phyloP scores from a whole-genome alignment of 2,888 invertebrate species.

The Sarcophaga carnaria region DNA sequence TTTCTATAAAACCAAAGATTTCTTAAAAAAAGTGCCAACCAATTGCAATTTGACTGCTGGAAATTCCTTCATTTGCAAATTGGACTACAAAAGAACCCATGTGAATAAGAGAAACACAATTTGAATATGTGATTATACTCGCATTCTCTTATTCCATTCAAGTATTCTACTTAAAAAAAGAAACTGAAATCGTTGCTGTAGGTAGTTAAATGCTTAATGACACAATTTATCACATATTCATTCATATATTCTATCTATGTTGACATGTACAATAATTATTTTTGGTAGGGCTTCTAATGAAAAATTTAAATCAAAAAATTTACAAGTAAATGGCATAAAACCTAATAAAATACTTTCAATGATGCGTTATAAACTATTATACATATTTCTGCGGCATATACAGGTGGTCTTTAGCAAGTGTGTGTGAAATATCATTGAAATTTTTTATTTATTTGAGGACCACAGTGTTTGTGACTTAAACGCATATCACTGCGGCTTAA shows the following conservation, averaged over 20 bases:
- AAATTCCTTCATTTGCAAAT: constrained; percentile 60
- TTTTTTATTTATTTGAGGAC: too few relatives aligned
- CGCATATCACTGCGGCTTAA: too few relatives aligned
- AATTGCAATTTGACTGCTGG: constrained; percentile 64
- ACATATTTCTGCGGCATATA: too few relatives aligned
- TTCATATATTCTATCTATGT: background rate
- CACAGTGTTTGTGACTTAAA: too few relatives aligned
- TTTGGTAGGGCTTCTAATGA: too few relatives aligned
- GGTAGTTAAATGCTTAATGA: constrained; percentile 51
- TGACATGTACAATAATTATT: too few relatives aligned
- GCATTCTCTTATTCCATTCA: background rate
- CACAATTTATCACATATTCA: background rate
- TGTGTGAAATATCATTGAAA: too few relatives aligned
- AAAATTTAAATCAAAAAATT: too few relatives aligned
- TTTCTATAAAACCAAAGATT: background rate
- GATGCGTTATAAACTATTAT: too few relatives aligned
- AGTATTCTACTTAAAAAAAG: constrained; percentile 1
- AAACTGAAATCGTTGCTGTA: constrained; percentile 53
- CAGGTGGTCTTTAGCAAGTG: too few relatives aligned
- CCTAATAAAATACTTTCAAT: too few relatives aligned
- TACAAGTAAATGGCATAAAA: too few relatives aligned
- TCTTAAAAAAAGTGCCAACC: constrained; percentile 5
- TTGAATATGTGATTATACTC: constrained; percentile 41
- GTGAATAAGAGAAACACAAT: constrained; percentile 7
- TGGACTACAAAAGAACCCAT: constrained; percentile 47